phyloP scores from a whole-genome alignment of 2,797 vertebrate species.

The Enteromius mattozi region DNA sequence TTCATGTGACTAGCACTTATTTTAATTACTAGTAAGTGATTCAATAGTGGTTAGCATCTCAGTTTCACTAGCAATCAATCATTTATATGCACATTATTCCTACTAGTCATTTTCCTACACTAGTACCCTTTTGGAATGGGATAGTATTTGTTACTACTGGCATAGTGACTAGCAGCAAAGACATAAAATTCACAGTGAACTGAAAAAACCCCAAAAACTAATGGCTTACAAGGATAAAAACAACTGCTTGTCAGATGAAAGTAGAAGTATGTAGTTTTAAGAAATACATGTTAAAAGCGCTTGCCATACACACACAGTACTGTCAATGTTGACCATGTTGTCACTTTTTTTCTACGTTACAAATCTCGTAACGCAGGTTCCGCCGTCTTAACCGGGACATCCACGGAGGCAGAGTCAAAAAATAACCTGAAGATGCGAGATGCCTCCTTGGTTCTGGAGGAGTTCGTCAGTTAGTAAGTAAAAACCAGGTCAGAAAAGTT shows the following conservation, averaged over 20 bases:
- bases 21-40: slow-evolving; percentile 2
- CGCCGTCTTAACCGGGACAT: slow-evolving; percentile 44
- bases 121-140: not conserved
- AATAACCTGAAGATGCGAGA: slow-evolving; percentile 61
- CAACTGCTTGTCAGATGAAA: slow-evolving; percentile 3
- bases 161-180: not conserved
- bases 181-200: not conserved
- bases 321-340: slow-evolving; percentile 47
- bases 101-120: slow-evolving; percentile 10
- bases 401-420: slow-evolving; percentile 59
- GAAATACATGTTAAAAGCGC: slow-evolving; percentile 31
- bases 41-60: not conserved
- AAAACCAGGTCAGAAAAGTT: slow-evolving; percentile 95
- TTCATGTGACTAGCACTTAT: slow-evolving; percentile 5
- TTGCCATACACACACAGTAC: slow-evolving; percentile 42
- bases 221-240: slow-evolving; percentile 6
- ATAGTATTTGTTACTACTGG: not conserved
- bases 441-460: slow-evolving; percentile 47
- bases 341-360: slow-evolving; percentile 68
- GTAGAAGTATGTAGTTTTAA: not conserved
- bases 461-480: slow-evolving; percentile 80
- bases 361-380: slow-evolving; percentile 63
- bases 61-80: not conserved
- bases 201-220: not conserved
- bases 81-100: slow-evolving; percentile 11